These are phyloP conservation scores for Mesoligia furuncula DNA, from an alignment of 2,888 invertebrate species.

Conservation along the genomic window DNA sequence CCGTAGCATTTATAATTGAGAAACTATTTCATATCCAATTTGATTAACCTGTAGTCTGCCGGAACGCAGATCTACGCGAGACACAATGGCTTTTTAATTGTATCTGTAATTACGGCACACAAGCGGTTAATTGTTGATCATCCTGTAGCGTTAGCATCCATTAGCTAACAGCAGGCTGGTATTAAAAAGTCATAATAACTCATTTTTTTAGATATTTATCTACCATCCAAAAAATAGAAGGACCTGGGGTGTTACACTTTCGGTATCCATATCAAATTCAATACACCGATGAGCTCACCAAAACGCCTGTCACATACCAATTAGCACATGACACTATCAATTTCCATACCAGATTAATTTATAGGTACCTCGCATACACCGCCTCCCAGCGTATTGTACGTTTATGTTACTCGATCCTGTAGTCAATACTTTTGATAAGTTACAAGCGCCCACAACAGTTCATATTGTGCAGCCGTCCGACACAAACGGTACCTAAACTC, in stretches of 20 bases:
- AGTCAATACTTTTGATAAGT: conserved; percentile 62
- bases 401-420: conserved; percentile 35
- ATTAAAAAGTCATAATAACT: background rate
- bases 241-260: background rate
- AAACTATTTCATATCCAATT: no score
- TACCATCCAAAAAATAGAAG: background rate
- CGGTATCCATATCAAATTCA: background rate
- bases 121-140: background rate
- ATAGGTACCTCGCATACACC: conserved; percentile 26
- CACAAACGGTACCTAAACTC: conserved; percentile 38
- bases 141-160: background rate
- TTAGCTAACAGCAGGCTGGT: background rate
- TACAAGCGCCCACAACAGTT: conserved; percentile 54
- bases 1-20: background rate
- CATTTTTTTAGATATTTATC: background rate
- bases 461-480: conserved; percentile 49
- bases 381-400: conserved; percentile 37
- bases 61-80: no score
- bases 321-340: conserved; percentile 47
- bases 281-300: conserved; percentile 42
- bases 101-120: no score
- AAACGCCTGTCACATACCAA: conserved; percentile 45
- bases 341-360: conserved; percentile 39
- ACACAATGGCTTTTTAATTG: no score
- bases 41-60: no score